phyloP scores from a whole-genome alignment of 2,113 vertebrate species.

The pig (Sus scrofa) region DNA sequence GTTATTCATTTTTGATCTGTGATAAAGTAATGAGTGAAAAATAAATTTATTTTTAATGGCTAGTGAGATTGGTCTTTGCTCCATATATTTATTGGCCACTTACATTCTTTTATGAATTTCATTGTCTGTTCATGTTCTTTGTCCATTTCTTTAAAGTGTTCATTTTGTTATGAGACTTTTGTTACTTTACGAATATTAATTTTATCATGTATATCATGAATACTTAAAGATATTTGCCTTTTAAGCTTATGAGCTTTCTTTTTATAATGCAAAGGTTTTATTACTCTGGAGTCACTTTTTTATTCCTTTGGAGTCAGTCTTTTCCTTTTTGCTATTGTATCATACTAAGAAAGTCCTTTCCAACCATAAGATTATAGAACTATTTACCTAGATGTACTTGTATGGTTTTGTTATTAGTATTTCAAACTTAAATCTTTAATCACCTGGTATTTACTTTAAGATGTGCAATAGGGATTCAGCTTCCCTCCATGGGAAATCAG shows the following conservation, averaged over 20 bases:
- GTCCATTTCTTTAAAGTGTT: conserved; percentile 27
- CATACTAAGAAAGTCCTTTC: neutral
- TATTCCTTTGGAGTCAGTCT: neutral
- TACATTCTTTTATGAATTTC: neutral
- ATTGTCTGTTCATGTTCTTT: neutral
- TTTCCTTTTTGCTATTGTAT: neutral
- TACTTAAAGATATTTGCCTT: neutral
- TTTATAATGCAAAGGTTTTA: neutral
- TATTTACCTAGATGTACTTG: neutral
- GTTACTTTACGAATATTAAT: neutral
- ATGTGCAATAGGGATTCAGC: neutral
- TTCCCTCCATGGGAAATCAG: neutral
- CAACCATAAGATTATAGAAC: neutral
- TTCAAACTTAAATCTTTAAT: neutral
- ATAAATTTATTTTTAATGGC: neutral
- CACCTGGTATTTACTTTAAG: neutral
- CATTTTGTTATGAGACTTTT: neutral
- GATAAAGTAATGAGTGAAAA: conserved; percentile 26
- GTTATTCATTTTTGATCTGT: conserved; percentile 25
- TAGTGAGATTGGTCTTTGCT: neutral
- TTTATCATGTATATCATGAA: neutral
- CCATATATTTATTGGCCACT: neutral
- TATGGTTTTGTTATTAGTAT: neutral
- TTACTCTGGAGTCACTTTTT: neutral
- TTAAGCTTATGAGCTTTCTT: conserved; percentile 14